Base-by-base conservation (phyloP, 2,888 invertebrate genomes). In the Zeuzera pyrina region DNA sequence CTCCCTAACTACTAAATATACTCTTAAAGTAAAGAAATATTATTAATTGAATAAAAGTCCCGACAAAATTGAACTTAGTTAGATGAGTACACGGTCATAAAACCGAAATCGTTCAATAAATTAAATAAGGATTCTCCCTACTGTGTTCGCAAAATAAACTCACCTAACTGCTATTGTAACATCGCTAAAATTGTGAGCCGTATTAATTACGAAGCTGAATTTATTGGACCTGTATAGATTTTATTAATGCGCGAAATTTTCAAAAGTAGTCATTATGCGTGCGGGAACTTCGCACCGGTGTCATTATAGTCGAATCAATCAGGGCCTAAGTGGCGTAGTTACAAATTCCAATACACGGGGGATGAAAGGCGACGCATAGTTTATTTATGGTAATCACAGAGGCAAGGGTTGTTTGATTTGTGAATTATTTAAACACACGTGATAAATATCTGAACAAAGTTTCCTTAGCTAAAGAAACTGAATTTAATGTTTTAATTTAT, bases 261-360 rank as follows among this genome's bases (percentile, higher is more conserved):
- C 55, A 57, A 68, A 71, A 71, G 55, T 62, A 57, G 55, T 53
- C 66, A 57, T 65, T 73, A 61, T 43, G 43, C 28, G 44, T 46
- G 45, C 45, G 50, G 57, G 66, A 77, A 77, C 65, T 76, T 77
- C 63, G 48, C 50, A 47, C 41, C 45, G 55, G 51, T 58, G 56
- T 67, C 66, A 79, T 81, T 74, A 78, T 62, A 62, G 64, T 66
- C 57, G 51, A 70, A 81, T 79, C 78, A 78, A 74, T 78, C 74
- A 72, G 56, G 30, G 28, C 42, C 46, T 59, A 39, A 41, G 63
- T 62, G 58, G 59, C n/a, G n/a, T n/a, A n/a, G n/a, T n/a, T n/a
- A n/a, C n/a, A 53, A 49, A 48, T 43, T 49, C 42, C 51, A 57
- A 60, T 61, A 52, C 68, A 45, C 58, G 21, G 31, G 57, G 57